A percentile compares a stretch with the other conserved stretches of the same genome.
These are phyloP conservation scores for Mirounga angustirostris DNA, from an alignment of 2,113 vertebrate genomes.

Conservation along the genomic window DNA sequence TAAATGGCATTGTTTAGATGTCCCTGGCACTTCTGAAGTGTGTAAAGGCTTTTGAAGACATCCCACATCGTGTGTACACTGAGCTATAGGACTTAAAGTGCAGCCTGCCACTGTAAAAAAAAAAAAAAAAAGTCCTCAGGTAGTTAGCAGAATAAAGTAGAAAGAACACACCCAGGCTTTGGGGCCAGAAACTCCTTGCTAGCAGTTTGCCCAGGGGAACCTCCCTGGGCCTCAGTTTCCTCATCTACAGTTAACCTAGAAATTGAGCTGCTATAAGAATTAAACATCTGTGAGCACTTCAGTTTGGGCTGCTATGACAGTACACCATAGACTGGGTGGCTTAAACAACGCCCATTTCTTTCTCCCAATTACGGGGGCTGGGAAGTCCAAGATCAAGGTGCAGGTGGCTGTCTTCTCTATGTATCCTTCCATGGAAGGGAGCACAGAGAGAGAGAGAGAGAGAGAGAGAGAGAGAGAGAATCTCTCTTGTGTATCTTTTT, in stretches of 20 bases:
- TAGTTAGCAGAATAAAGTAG: neutral
- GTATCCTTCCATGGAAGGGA: neutral
- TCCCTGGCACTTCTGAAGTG: neutral
- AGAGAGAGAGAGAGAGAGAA: neutral
- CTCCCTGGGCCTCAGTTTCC: slow-evolving; percentile 3
- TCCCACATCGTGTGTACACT: neutral
- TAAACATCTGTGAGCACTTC: neutral
- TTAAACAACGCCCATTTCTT: neutral
- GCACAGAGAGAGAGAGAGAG: neutral
- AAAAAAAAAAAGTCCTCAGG: neutral
- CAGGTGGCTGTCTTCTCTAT: neutral
- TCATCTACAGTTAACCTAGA: neutral
- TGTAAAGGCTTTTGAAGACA: neutral
- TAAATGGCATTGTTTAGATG: neutral
- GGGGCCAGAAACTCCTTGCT: neutral
- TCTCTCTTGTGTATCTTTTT: neutral
- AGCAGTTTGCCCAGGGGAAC: neutral
- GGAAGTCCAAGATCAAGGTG: neutral
- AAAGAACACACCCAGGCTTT: slow-evolving; percentile 1
- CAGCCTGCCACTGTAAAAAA: neutral
- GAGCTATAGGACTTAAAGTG: neutral
- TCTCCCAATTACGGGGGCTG: neutral
- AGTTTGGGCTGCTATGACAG: neutral
- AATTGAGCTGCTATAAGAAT: neutral
- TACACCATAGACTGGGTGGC: neutral